These are phyloP conservation scores for Eurytoma adleriae DNA, from an alignment of 2,888 invertebrate species.

Conservation along the genomic window DNA sequence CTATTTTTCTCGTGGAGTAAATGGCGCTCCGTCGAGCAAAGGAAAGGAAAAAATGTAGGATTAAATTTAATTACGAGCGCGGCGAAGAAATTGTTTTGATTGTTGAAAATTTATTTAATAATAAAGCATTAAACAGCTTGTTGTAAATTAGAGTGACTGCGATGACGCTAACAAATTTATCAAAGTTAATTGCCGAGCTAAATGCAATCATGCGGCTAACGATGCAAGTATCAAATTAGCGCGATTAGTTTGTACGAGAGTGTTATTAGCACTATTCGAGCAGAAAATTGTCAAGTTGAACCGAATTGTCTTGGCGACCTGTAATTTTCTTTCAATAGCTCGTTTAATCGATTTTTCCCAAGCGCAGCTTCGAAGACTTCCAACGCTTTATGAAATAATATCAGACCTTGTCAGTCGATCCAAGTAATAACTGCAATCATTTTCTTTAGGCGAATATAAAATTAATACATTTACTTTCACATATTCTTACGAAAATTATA, in stretches of 20 bases:
- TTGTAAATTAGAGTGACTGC: no score
- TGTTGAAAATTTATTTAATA: not conserved
- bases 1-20: no score
- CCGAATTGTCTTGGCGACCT: conserved; percentile 28
- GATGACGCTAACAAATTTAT: no score
- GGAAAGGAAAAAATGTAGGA: not conserved
- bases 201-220: not conserved
- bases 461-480: not conserved
- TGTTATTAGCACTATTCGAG: conserved; percentile 41
- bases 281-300: conserved; percentile 36
- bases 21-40: not conserved
- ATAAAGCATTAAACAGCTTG: not conserved
- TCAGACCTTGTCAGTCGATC: conserved; percentile 16
- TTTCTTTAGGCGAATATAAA: not conserved
- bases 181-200: conserved; percentile 4
- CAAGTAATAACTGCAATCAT: not conserved
- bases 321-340: conserved; percentile 45
- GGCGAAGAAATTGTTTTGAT: not conserved
- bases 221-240: not conserved
- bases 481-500: not conserved
- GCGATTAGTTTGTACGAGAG: not conserved
- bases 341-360: conserved; percentile 33
- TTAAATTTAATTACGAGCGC: not conserved
- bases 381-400: conserved; percentile 2
- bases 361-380: conserved; percentile 6